Evolutionary conservation across 2,113 vertebrate genomes (phyloP).

Genomic region (Macaca mulatta): DNA sequence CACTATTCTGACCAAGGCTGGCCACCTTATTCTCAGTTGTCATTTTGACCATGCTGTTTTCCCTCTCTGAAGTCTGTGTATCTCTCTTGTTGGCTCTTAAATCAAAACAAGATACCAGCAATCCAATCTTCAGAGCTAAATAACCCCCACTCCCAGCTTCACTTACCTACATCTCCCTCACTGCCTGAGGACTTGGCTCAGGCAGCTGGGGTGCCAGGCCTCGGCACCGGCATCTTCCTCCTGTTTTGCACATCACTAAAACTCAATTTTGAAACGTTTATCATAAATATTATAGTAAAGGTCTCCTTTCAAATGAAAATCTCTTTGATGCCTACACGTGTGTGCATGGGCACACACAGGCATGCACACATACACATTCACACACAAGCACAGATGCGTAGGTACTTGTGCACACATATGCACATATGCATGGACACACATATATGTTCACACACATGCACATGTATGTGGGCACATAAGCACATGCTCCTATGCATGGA

Average conservation of each 20-base stretch:
- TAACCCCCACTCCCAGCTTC: rapidly evolving
- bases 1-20: rapidly evolving
- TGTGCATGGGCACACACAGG: neutral
- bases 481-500: neutral
- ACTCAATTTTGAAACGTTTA: neutral
- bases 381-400: neutral
- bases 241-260: neutral
- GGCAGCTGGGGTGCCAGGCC: rapidly evolving
- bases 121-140: neutral
- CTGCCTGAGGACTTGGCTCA: too few relatives aligned
- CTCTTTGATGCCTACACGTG: neutral
- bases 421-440: neutral
- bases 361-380: neutral
- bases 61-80: neutral
- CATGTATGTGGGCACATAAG: too few relatives aligned
- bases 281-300: neutral
- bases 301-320: neutral
- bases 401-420: too few relatives aligned
- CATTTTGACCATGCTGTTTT: neutral
- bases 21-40: neutral
- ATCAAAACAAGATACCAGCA: neutral
- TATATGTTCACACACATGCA: neutral
- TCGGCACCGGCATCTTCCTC: rapidly evolving
- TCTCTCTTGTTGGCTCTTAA: neutral
- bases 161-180: rapidly evolving